Percentiles rank a stretch among this genome's conserved stretches.
phyloP scores from a whole-genome alignment of 1,140 invertebrate genomes.

The Drosophila parvula region DNA sequence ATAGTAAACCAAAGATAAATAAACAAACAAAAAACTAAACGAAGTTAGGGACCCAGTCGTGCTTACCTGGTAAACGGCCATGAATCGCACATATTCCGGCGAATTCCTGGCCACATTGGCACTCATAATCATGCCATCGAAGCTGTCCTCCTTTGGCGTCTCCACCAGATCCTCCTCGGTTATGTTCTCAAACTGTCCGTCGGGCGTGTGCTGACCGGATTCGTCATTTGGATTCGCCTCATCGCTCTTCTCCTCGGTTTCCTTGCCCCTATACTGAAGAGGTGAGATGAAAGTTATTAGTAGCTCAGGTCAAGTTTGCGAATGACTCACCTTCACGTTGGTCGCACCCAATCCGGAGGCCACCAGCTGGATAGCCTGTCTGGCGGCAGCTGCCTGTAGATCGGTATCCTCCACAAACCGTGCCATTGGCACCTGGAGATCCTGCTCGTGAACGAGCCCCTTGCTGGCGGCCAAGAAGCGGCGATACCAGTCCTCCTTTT shows the following conservation, averaged over 20 bases:
- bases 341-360: constrained; percentile 13
- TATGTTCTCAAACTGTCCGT: constrained; percentile 46
- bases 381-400: constrained; percentile 67
- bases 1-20: constrained; percentile 42
- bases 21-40: constrained; percentile 7
- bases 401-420: constrained; percentile 71
- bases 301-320: too few species aligned
- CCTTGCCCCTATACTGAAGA: constrained; percentile 9
- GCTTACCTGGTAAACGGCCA: constrained; percentile 79
- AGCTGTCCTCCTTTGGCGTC: constrained; percentile 42
- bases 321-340: constrained; percentile 12
- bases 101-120: constrained; percentile 73
- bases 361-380: constrained; percentile 54
- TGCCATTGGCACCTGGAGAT: constrained; percentile 69
- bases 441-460: constrained; percentile 71
- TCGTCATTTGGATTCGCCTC: constrained; percentile 28
- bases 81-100: constrained; percentile 74
- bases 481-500: constrained; percentile 94
- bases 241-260: constrained; percentile 23
- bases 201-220: constrained; percentile 39
- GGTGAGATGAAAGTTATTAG: background rate
- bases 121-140: constrained; percentile 76
- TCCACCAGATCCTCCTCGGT: constrained; percentile 46
- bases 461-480: constrained; percentile 75
- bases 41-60: background rate